Evolutionary conservation across 2,888 invertebrate species (phyloP), one percentile per base, ranked within the genome.

Genomic region (Boloria selene): DNA sequence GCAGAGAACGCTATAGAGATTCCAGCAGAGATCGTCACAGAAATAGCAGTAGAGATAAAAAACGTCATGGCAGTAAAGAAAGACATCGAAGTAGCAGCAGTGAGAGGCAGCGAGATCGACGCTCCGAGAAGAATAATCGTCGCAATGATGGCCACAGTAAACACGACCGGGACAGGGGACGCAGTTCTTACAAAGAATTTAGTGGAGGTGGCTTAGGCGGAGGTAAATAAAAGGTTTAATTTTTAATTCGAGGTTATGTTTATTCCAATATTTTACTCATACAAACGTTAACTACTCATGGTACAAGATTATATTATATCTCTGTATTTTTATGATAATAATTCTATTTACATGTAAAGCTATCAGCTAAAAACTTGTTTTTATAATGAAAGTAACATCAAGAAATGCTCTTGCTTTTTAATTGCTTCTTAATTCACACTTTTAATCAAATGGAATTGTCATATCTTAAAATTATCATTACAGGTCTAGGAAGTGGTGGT

Each of bases 201-300:
- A 82, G 71, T 69, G 82, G 83, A 45, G 84, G 82, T 14, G 88
- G 88, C 2, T 77, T 86, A 4, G 87, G 87, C 10, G 82, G 86
- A 72, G 86, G 86, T 83, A 68, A 68, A 66, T 72, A 51, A 16
- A 5, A 63, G 0, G n/a, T 26, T 55, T 3, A 16, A 14, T 31
- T 38, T 31, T 10, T 26, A 47, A 10, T 58, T 45, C 26, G 22
- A 31, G 58, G 22, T 58, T 45, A 58, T n/a, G n/a, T 47, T 55
- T 49, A 49, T 49, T 16, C 16, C 4, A 47, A n/a, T 47, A 47
- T 47, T 47, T 47, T 2, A n/a, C 47, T 5, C 14, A 4, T 2
- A 14, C 5, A 16, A 16, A 49, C 16, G 47, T n/a, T 49, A 3
- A 49, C 10, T 38, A 38, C 31, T 38, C 10, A 38, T 38, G 31